phyloP scores from a whole-genome alignment of 2,113 vertebrate genomes.

The Danio rerio region GRCz12tu NC_133190.1:33990501-33991000 shows the following conservation, averaged over 20 bases:
- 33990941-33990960: conserved; percentile 51
- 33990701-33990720: too few species aligned
- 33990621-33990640: too few species aligned
- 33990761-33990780: background rate
- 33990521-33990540: too few species aligned
- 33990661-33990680: background rate
- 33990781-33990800: background rate
- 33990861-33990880: conserved; percentile 45
- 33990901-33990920: conserved; percentile 59
- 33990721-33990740: background rate
- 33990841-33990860: conserved; percentile 41
- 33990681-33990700: background rate
- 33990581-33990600: too few species aligned
- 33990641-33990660: too few species aligned
- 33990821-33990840: background rate
- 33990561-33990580: too few species aligned
- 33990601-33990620: too few species aligned
- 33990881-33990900: conserved; percentile 59
- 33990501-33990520: too few species aligned
- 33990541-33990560: too few species aligned
- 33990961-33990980: conserved; percentile 37
- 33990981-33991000: conserved; percentile 10
- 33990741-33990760: background rate
- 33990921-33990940: conserved; percentile 47
- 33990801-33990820: background rate